A percentile compares a stretch with the other conserved stretches of the same genome.
These are phyloP conservation scores for Tipula helvola DNA, from an alignment of 2,888 invertebrate species.

Conservation along the genomic window DNA sequence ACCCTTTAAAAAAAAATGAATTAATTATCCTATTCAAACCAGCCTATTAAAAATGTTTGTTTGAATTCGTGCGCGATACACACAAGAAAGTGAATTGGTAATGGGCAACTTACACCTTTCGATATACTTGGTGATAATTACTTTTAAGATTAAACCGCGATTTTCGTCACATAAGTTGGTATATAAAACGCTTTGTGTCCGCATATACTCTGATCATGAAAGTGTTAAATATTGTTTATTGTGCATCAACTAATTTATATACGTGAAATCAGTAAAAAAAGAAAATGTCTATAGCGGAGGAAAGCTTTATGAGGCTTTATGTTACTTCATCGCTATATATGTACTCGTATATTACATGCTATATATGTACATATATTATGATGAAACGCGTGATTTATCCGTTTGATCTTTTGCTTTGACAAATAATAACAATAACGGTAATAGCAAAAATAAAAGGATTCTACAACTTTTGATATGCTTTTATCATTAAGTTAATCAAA, in stretches of 20 bases:
- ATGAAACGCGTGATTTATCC: not conserved
- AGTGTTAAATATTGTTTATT: not conserved
- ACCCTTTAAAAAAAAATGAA: not conserved
- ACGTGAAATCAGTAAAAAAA: not conserved
- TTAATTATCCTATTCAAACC: not conserved
- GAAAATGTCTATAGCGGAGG: not conserved
- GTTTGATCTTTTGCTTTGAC: not conserved
- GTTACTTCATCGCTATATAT: not conserved
- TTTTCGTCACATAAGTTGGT: not conserved
- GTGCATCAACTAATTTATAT: not conserved
- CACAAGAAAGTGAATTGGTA: not conserved
- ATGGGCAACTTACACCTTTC: not conserved
- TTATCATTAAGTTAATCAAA: not conserved
- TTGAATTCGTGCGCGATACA: not conserved
- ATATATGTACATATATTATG: not conserved
- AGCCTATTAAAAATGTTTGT: not conserved
- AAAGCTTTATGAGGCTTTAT: not conserved
- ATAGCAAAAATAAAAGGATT: not conserved
- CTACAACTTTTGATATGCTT: not conserved
- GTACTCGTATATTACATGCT: no score
- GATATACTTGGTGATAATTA: not conserved
- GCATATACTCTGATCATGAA: not conserved
- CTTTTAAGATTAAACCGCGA: not conserved
- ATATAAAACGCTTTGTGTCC: not conserved
- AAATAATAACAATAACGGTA: not conserved